phyloP scores from a whole-genome alignment of 1,140 invertebrate species.

The Macrobrachium nipponense region DNA sequence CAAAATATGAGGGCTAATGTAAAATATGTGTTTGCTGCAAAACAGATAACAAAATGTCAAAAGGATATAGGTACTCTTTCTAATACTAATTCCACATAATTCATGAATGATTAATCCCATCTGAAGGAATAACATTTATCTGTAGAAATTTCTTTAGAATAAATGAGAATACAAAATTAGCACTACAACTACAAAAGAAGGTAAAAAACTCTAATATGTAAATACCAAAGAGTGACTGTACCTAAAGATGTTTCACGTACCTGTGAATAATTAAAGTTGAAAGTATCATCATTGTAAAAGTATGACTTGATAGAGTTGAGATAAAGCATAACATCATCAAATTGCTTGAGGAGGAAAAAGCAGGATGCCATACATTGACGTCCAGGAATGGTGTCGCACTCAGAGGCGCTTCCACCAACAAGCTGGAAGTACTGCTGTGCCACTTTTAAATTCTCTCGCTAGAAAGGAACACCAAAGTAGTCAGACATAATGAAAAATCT shows the following conservation, averaged over 20 bases:
- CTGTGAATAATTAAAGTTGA: constrained; percentile 98
- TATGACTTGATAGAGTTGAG: constrained; percentile 97
- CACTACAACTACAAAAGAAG: too few relatives aligned
- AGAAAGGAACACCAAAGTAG: constrained; percentile 38
- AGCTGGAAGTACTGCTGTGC: constrained; percentile 97
- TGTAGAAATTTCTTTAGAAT: too few relatives aligned
- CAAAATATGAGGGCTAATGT: too few relatives aligned
- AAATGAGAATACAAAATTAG: too few relatives aligned
- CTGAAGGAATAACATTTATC: too few relatives aligned
- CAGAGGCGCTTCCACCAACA: constrained; percentile 94
- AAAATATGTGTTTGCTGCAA: too few relatives aligned
- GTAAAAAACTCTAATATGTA: too few relatives aligned
- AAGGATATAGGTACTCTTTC: too few relatives aligned
- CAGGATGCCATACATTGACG: constrained; percentile 97
- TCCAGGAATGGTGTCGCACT: constrained; percentile 94
- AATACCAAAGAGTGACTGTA: too few relatives aligned
- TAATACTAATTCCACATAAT: too few relatives aligned
- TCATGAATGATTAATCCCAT: too few relatives aligned
- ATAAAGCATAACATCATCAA: constrained; percentile 96
- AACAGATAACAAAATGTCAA: too few relatives aligned
- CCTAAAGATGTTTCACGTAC: constrained; percentile 66
- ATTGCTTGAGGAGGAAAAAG: constrained; percentile 93
- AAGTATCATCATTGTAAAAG: constrained; percentile 94
- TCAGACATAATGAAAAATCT: background rate
- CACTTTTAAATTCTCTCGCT: constrained; percentile 93